phyloP scores from a whole-genome alignment of 2,888 invertebrate species.

The Drosophila fungiperda region DNA sequence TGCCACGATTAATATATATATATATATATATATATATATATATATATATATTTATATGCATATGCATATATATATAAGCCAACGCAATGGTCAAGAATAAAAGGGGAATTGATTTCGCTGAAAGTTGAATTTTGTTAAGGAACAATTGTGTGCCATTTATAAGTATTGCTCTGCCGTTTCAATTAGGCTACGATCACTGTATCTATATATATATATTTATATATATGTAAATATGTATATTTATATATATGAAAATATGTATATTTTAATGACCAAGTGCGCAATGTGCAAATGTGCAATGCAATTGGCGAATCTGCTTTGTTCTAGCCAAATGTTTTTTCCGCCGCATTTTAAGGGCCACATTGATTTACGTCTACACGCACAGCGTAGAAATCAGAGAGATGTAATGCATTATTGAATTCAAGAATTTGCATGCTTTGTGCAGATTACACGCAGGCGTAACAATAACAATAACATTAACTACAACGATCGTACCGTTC shows the following conservation, averaged over 20 bases:
- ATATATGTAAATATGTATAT: background rate
- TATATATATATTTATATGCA: background rate
- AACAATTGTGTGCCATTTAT: background rate
- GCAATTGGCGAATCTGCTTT: constrained; percentile 40
- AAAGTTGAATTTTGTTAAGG: background rate
- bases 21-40: no score
- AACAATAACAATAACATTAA: constrained; percentile 12
- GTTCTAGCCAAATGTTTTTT: constrained; percentile 31
- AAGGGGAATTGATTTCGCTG: background rate
- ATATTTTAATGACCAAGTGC: constrained; percentile 43
- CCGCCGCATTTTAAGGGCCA: constrained; percentile 10
- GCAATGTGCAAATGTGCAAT: constrained; percentile 15
- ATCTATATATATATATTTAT: background rate
- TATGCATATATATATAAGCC: background rate
- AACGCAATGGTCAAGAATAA: background rate
- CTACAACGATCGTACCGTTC: constrained; percentile 62
- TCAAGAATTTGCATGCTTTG: constrained; percentile 40
- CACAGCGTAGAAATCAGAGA: background rate
- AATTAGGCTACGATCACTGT: constrained; percentile 4
- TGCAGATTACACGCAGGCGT: constrained; percentile 14
- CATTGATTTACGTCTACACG: background rate
- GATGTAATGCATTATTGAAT: constrained; percentile 36
- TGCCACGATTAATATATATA: no score
- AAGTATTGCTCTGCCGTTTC: background rate
- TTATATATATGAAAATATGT: constrained; percentile 3